A percentile compares a stretch with the other conserved stretches of the same genome.
Evolutionary conservation across 2,888 invertebrate genomes (phyloP).

Genomic region (Crocallis elinguaria): DNA sequence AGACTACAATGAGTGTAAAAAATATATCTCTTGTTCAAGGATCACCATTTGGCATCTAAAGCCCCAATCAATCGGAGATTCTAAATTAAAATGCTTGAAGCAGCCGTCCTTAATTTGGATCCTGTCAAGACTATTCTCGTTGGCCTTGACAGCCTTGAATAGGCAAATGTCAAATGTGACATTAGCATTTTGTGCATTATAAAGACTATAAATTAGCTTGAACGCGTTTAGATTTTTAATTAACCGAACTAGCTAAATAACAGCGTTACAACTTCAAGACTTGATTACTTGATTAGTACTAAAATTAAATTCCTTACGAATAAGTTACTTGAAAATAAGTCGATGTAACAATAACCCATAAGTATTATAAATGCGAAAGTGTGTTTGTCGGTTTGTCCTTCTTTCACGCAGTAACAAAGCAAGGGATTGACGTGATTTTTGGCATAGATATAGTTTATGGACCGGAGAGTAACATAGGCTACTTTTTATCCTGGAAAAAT

Average conservation of each 20-base stretch:
- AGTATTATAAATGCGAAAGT: too few species aligned
- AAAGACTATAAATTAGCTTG: constrained; percentile 7
- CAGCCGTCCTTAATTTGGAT: constrained; percentile 6
- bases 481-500: too few species aligned
- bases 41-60: constrained; percentile 13
- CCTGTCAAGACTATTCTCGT: constrained; percentile 21
- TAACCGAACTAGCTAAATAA: neutral
- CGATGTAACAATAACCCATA: too few species aligned
- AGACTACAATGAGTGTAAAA: neutral
- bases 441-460: too few species aligned
- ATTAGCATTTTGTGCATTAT: too few species aligned
- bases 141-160: constrained; percentile 34
- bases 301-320: too few species aligned
- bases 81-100: constrained; percentile 16
- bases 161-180: constrained; percentile 22
- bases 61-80: constrained; percentile 8
- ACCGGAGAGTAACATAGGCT: too few species aligned
- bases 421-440: too few species aligned
- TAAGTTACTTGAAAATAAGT: too few species aligned
- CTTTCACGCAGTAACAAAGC: too few species aligned
- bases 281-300: constrained; percentile 4
- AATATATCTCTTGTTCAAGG: neutral
- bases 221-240: constrained; percentile 8
- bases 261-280: neutral
- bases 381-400: too few species aligned